Conservation (phyloP, 2,113 vertebrate genomes). For the Mormoops blainvillei region DNA sequence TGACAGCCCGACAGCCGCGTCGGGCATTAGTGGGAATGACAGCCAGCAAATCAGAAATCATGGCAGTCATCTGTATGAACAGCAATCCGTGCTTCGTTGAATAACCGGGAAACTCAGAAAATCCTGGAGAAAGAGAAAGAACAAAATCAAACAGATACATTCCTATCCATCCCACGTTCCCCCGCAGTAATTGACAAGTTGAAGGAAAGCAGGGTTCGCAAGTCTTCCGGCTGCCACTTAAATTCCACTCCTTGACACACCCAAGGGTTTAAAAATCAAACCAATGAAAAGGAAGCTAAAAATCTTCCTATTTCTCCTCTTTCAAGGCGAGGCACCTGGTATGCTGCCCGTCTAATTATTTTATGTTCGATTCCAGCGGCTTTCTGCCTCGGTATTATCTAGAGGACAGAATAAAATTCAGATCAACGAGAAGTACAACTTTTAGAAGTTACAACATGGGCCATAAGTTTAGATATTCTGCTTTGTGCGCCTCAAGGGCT, state of each 20-base stretch:
- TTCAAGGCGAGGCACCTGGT: neutral
- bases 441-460: neutral
- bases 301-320: slow-evolving; percentile 10
- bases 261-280: slow-evolving; percentile 44
- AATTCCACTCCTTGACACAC: neutral
- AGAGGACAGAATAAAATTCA: slow-evolving; percentile 2
- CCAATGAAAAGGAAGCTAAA: slow-evolving; percentile 5
- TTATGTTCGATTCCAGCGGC: slow-evolving; percentile 32
- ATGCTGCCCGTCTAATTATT: slow-evolving; percentile 33
- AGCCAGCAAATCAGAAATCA: slow-evolving; percentile 84
- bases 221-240: slow-evolving; percentile 3
- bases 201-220: neutral
- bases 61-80: slow-evolving; percentile 75
- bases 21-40: slow-evolving; percentile 82
- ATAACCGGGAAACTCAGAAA: slow-evolving; percentile 77
- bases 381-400: slow-evolving; percentile 42
- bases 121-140: slow-evolving; percentile 68
- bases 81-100: slow-evolving; percentile 79
- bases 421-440: neutral
- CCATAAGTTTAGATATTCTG: slow-evolving; percentile 37
- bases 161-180: slow-evolving; percentile 66
- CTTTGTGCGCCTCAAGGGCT: neutral
- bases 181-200: slow-evolving; percentile 59
- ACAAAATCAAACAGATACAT: slow-evolving; percentile 72
- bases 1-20: slow-evolving; percentile 80